Base-by-base conservation (phyloP, 92 coral and sea anemone genomes). In the Zoanthus gigantus region DNA sequence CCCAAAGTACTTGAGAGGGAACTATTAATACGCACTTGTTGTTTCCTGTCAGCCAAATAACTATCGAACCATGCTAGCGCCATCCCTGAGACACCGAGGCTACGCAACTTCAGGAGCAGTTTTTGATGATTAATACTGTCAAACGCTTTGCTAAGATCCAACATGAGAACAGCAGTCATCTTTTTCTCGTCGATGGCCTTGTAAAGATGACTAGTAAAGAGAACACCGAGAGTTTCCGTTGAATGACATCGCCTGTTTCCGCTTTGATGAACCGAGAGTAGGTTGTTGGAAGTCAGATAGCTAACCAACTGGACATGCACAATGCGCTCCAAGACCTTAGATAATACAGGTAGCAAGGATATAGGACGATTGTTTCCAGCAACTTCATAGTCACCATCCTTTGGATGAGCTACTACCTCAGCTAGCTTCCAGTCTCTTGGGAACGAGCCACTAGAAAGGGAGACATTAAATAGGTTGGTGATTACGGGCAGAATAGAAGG, bases 391-490 rank as follows among this genome's bases (percentile, higher is more conserved):
- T 29, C 72, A 23, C 72, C 72, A 3, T 28, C 72, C 13, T 29
- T 67, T 23, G 50, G 76, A 30, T 34, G 76, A n/a, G 52, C n/a
- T 1, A 37, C 28, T 12, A 74, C 78, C 57, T 74, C 72, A 15
- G 83, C 82, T 28, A 23, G 16, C 53, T 88, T 88, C 91, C 91
- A 88, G 14, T 46, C 83, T 29, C 31, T 82, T 16, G 91, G 88
- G 37, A 88, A 88, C 10, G 4, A 23, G 9, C 56, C 46, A 31
- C 32, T 72, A 32, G 88, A 72, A 6, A 88, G 73, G 34, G 88
- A 88, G 63, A 23, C 16, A 47, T 88, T 88, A 16, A 89, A 57
- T 67, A 89, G 54, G 76, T 53, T 63, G 28, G 89, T 89, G 48
- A 77, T 29, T 8, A 66, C 65, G 52, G 85, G 92, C 23, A 89